Base-by-base conservation (phyloP, 2,888 invertebrate genomes). In the Polyommatus icarus region DNA sequence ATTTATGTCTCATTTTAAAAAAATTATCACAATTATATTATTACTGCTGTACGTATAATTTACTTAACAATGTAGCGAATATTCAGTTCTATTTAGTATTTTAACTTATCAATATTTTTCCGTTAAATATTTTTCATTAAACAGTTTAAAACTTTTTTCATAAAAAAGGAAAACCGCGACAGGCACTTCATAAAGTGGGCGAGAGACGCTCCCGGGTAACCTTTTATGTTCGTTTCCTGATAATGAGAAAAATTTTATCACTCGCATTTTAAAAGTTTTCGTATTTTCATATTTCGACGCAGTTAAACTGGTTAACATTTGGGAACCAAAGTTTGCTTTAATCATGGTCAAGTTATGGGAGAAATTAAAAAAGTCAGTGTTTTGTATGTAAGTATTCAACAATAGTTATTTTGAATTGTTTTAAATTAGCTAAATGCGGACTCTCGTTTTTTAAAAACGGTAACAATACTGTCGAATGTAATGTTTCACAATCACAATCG, bases 81-180 rank as follows among this genome's bases (percentile, higher is more conserved):
- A 18, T 61, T 12, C 4, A 4, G 24, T 61, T 61, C 8, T 24
- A 12, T 10, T 24, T 20, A 10, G 1, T 59, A 59, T 61, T 61
- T 61, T 4, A 3, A 67, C 5, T 67, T 32, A 67, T 67, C 5
- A 15, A 67, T 29, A 29, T 67, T 29, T 29, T 67, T 15, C 29
- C 18, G 29, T 67, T 67, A 18, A 32, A 67, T 8, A 67, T 15
- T 67, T 29, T 67, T 6, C 67, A 12, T 12, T 32, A 29, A 67
- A 67, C 67, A 67, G 67, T 18, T 67, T 67, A 67, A 61, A 67
- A 67, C 67, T 67, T 67, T 67, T 67, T 67, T 67, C 67, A 67
- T 67, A 32, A 67, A 67, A 72, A 72, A 72, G 8, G 8, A 72
- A 72, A 20, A 46, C 73, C 73, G 73, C 73, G 40, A 12, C 73